Percentiles rank a stretch among this genome's conserved stretches.
Conservation (phyloP, 2,797 vertebrate genomes). For the Rhinichthys osculus region DNA sequence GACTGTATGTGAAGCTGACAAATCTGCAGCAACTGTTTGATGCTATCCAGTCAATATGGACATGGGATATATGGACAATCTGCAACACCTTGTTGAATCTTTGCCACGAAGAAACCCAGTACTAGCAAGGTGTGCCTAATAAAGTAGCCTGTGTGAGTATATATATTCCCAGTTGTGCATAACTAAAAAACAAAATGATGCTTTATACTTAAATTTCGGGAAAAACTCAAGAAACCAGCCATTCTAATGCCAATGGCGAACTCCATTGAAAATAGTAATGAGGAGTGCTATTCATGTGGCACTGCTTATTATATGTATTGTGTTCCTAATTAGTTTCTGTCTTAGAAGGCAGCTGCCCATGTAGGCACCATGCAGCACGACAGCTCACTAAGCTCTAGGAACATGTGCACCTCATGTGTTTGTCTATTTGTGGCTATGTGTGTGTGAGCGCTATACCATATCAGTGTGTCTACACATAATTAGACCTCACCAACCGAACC, state of each 20-base stretch:
- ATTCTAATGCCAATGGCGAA: background rate
- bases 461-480: slow-evolving; percentile 44
- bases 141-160: too few relatives aligned
- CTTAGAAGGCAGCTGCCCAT: slow-evolving; percentile 14
- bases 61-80: too few relatives aligned
- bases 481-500: slow-evolving; percentile 32
- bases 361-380: background rate
- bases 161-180: too few relatives aligned
- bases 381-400: slow-evolving; percentile 25
- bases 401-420: slow-evolving; percentile 18
- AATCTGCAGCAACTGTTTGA: too few relatives aligned
- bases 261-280: background rate
- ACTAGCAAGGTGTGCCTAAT: too few relatives aligned
- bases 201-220: too few relatives aligned
- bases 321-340: slow-evolving; percentile 5
- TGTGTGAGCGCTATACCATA: slow-evolving; percentile 34
- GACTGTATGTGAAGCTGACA: too few relatives aligned
- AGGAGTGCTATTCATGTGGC: background rate
- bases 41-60: too few relatives aligned
- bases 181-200: too few relatives aligned
- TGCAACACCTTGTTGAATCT: too few relatives aligned
- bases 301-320: background rate
- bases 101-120: too few relatives aligned
- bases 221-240: too few relatives aligned
- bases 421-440: slow-evolving; percentile 49